Base-by-base conservation (phyloP, 37 sponge, comb jelly and placozoan species). In the Hormiphora californensis region DNA sequence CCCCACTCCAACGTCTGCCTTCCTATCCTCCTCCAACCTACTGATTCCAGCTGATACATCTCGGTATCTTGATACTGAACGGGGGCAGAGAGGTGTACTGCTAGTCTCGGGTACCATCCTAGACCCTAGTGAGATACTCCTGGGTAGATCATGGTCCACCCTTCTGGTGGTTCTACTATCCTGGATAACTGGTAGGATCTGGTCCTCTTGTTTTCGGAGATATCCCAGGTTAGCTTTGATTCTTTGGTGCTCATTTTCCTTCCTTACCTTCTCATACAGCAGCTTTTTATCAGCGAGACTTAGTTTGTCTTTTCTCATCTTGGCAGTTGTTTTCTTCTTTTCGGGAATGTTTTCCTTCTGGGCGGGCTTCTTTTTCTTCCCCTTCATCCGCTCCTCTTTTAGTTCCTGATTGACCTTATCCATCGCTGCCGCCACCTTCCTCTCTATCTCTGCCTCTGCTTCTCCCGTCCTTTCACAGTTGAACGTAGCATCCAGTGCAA, bases 391-490 rank as follows among this genome's bases (percentile, higher is more conserved):
- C 23, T 1, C 43, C 4, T 21, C 17, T 21, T 41, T 73, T 73
- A 73, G 1, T 40, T 73, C 81, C n/a, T 73, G 40, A 23, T 73
- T 43, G 43, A 73, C 43, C 7, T 73, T 41, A 28, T 73, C 46
- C 36, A 73, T n/a, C 21, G 43, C 43, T 41, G 40, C 46, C 17
- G 32, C 27, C 5, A 73, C 43, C 3, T 28, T 27, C 23, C 43
- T 73, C 7, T 43, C 40, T 4, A 73, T 73, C n/a, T n/a, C n/a
- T 41, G 4, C 38, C 23, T 73, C 81, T 4, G 17, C 23, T 15
- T 73, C 81, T 43, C 27, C 25, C 23, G 61, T 19, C 7, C 34
- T 39, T 39, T 73, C 81, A 17, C 81, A 73, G 38, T 19, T 11
- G 81, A 43, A 73, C 4, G 81, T 73, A 4, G 22, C 21, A 40